A percentile compares a stretch with the other conserved stretches of the same genome.
Conservation (phyloP, 2,797 vertebrate species). For the Chloroceryle inda region DNA sequence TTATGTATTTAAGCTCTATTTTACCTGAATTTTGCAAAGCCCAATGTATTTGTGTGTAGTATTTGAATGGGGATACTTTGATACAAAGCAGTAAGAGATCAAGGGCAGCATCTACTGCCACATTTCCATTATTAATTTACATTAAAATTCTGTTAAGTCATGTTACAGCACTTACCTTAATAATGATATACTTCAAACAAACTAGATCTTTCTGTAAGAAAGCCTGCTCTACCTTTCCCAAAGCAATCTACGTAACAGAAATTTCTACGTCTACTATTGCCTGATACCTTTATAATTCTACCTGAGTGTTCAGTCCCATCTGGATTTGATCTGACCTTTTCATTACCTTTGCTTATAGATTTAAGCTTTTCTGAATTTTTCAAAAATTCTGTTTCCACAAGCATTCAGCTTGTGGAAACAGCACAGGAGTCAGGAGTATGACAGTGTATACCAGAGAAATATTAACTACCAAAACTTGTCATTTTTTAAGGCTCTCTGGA, state of each 20-base stretch:
- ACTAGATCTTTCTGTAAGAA: not conserved
- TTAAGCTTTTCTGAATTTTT: not conserved
- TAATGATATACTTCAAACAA: not conserved
- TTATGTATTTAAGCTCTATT: not conserved
- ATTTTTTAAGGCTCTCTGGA: slow-evolving; percentile 32
- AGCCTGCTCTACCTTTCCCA: not conserved
- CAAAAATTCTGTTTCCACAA: not conserved
- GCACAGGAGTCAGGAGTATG: not conserved
- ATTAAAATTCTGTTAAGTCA: not conserved
- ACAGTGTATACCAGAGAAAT: slow-evolving; percentile 39
- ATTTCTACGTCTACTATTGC: not conserved
- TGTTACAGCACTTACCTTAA: not conserved
- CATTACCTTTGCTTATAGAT: not conserved
- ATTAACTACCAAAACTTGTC: not conserved
- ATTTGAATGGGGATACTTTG: not conserved
- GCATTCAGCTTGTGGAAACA: not conserved
- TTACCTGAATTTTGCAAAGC: not conserved
- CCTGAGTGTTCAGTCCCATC: not conserved
- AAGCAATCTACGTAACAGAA: not conserved
- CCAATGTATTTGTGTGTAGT: not conserved
- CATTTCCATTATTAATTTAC: not conserved
- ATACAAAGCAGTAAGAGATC: not conserved
- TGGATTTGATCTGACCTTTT: not conserved
- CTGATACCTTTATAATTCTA: not conserved
- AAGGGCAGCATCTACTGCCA: not conserved